A percentile compares a stretch with the other conserved stretches of the same genome.
Conservation (phyloP, 2,113 vertebrate genomes). For the Empidonax traillii region DNA sequence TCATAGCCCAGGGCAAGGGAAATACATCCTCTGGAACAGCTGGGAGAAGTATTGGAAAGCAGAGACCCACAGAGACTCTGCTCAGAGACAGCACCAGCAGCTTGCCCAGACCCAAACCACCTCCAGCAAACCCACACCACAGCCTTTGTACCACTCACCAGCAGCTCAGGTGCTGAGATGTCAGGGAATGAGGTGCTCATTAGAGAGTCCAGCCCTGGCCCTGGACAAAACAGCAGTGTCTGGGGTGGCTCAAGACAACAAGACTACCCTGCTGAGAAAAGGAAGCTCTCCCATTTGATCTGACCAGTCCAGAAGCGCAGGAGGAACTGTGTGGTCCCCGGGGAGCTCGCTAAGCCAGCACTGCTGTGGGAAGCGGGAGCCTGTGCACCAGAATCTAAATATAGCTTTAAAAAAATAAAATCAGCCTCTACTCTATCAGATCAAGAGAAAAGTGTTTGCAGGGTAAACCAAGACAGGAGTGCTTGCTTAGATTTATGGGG, state of each 20-base stretch:
- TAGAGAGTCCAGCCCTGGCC: not conserved
- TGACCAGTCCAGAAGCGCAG: not conserved
- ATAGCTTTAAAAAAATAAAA: not conserved
- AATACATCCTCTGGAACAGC: not conserved
- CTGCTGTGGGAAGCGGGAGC: not conserved
- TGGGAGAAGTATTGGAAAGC: not conserved
- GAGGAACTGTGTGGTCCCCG: not conserved
- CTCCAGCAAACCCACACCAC: not conserved
- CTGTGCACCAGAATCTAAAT: not conserved
- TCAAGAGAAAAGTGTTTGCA: not conserved
- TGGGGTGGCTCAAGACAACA: not conserved
- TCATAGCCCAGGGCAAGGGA: slow-evolving; percentile 10
- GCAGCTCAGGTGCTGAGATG: not conserved
- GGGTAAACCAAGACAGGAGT: not conserved
- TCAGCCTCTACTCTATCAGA: not conserved
- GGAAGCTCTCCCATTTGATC: not conserved
- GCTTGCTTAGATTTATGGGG: not conserved
- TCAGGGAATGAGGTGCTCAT: not conserved
- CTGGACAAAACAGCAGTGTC: not conserved
- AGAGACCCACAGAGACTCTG: accelerated
- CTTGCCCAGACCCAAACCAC: not conserved
- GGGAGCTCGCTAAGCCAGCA: not conserved
- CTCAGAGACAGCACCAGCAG: accelerated
- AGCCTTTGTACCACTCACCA: not conserved
- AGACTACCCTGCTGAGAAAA: not conserved